A percentile compares a stretch with the other conserved stretches of the same genome.
phyloP scores from a whole-genome alignment of 2,888 invertebrate species.

The Laothoe populi region DNA sequence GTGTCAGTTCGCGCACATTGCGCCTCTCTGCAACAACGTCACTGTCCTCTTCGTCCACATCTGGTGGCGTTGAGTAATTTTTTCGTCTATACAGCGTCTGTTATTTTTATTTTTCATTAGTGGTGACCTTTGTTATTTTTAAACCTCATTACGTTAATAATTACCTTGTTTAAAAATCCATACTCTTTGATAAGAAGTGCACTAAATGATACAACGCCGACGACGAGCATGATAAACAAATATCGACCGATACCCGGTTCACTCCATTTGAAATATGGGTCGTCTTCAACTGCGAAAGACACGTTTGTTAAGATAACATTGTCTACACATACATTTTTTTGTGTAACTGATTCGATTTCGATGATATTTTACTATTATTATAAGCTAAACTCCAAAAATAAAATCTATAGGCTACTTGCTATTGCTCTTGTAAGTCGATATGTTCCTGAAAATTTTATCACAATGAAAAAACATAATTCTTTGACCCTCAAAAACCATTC shows the following conservation, averaged over 20 bases:
- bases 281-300: conserved; percentile 65
- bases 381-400: too few relatives aligned
- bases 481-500: too few relatives aligned
- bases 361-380: too few relatives aligned
- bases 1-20: conserved; percentile 70
- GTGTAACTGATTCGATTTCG: not conserved
- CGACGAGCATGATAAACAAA: conserved; percentile 86
- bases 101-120: not conserved
- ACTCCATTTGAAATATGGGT: conserved; percentile 87
- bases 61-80: conserved; percentile 32
- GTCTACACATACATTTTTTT: conserved; percentile 29
- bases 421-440: too few relatives aligned
- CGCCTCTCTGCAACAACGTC: conserved; percentile 86
- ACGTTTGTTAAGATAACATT: conserved; percentile 24
- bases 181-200: conserved; percentile 88
- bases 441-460: too few relatives aligned
- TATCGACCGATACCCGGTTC: conserved; percentile 90
- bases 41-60: conserved; percentile 68
- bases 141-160: conserved; percentile 31
- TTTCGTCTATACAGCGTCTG: conserved; percentile 21
- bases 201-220: conserved; percentile 85
- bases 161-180: conserved; percentile 79
- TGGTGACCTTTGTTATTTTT: not conserved
- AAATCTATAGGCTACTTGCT: too few relatives aligned
- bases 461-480: too few relatives aligned